Percentiles rank a stretch among this genome's conserved stretches.
Conservation (phyloP, 2,888 invertebrate genomes). For the Druceiella hillmani region DNA sequence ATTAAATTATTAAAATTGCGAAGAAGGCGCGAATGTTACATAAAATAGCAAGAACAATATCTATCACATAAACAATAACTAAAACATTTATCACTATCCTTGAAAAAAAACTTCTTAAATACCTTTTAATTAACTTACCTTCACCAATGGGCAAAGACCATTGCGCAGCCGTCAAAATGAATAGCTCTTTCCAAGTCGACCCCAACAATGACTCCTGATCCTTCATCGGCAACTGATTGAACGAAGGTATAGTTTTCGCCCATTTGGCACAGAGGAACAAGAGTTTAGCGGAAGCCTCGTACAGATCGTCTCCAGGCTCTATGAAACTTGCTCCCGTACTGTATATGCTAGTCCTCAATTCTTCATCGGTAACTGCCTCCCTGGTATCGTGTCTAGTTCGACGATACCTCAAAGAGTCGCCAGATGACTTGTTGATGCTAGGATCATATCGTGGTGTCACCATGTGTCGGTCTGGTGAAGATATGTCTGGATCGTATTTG, state of each 20-base stretch:
- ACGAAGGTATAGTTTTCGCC: constrained; percentile 72
- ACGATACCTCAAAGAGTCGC: too few species aligned
- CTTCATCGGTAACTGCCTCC: too few species aligned
- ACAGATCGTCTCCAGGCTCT: constrained; percentile 51
- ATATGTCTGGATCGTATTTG: too few species aligned
- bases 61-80: background rate
- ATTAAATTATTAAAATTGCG: constrained; percentile 6
- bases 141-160: constrained; percentile 71
- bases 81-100: background rate
- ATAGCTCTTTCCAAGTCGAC: constrained; percentile 79
- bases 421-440: too few species aligned
- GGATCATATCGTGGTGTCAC: too few species aligned
- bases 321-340: too few species aligned
- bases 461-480: too few species aligned
- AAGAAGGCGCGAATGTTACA: constrained; percentile 19
- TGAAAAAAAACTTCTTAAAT: too few species aligned
- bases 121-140: constrained; percentile 45
- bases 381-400: too few species aligned
- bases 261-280: constrained; percentile 75
- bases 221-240: constrained; percentile 55
- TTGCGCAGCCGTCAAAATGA: constrained; percentile 77
- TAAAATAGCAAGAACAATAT: constrained; percentile 11
- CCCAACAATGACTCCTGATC: constrained; percentile 72
- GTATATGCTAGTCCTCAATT: too few species aligned
- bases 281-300: constrained; percentile 70